Conservation (phyloP, 2,888 invertebrate genomes). For the Noctua pronuba region DNA sequence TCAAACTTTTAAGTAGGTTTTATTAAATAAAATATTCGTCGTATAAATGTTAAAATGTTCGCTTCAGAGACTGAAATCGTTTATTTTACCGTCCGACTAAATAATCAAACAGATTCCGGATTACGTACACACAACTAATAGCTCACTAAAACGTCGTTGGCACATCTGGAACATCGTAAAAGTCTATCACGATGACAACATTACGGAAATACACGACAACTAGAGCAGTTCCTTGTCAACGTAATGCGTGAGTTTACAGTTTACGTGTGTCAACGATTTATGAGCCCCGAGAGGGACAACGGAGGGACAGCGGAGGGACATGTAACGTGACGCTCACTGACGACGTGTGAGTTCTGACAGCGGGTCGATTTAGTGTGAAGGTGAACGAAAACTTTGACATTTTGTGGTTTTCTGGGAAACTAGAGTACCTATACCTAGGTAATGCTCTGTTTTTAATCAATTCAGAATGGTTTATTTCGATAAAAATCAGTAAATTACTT, state of each 20-base stretch:
- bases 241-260: constrained; percentile 41
- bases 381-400: neutral
- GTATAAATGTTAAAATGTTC: neutral
- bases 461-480: neutral
- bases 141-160: neutral
- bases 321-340: constrained; percentile 28
- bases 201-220: constrained; percentile 6
- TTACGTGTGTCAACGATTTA: constrained; percentile 30
- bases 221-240: constrained; percentile 22
- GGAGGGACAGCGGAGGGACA: neutral
- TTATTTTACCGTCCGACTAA: neutral
- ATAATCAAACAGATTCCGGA: neutral
- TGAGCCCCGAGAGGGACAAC: constrained; percentile 12
- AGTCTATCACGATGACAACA: neutral
- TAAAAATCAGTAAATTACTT: neutral
- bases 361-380: constrained; percentile 2
- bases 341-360: constrained; percentile 19
- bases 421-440: neutral
- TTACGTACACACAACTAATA: neutral
- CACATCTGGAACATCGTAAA: constrained; percentile 20
- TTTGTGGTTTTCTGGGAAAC: neutral
- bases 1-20: no score
- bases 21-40: neutral
- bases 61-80: neutral
- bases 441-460: neutral